Base-by-base conservation (phyloP, 1,140 invertebrate species). In the Nebria ingens region DNA sequence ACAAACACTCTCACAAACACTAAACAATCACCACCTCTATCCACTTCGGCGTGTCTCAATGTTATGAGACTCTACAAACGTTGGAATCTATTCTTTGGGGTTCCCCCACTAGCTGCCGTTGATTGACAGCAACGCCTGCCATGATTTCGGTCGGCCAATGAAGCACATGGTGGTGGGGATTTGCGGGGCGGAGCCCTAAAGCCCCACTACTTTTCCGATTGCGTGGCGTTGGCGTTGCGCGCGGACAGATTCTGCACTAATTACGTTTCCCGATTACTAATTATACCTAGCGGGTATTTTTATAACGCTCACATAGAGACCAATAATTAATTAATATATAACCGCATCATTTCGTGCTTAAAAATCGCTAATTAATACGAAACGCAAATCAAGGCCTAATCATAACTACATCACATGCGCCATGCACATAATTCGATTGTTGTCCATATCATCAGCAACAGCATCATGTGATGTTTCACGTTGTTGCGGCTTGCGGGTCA, bases 261-360 rank as follows among this genome's bases (percentile, higher is more conserved):
- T 67, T 67, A 69, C 64, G 60, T 56, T n/a, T 20, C 11, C 11
- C 64, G 63, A 68, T 68, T 66, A 68, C 68, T 70, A 70, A 70
- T 70, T 70, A 69, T 69, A 68, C 66, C 68, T 70, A 55, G 64
- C 64, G 67, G 68, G 65, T 64, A 70, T 68, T 70, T 70, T 68
- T 70, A 65, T 61, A 60, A 60, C 61, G 61, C 15, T 57, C 56
- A 58, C 61, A 59, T 59, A 54, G 58, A 58, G 58, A 65, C 62
- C 59, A 66, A 66, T 70, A 67, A 67, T 68, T 70, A 70, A 70
- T 70, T 68, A 69, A 68, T 68, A n/a, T n/a, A 64, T 61, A 62
- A 64, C 61, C 62, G 63, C 66, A 65, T 65, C 67, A 64, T 68
- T 67, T 63, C 61, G 61, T 65, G 62, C 61, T 64, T 58, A 62